Evolutionary conservation across 2,797 vertebrate species (phyloP), one percentile per base, ranked within the genome.

Genomic region (Menidia menidia): DNA sequence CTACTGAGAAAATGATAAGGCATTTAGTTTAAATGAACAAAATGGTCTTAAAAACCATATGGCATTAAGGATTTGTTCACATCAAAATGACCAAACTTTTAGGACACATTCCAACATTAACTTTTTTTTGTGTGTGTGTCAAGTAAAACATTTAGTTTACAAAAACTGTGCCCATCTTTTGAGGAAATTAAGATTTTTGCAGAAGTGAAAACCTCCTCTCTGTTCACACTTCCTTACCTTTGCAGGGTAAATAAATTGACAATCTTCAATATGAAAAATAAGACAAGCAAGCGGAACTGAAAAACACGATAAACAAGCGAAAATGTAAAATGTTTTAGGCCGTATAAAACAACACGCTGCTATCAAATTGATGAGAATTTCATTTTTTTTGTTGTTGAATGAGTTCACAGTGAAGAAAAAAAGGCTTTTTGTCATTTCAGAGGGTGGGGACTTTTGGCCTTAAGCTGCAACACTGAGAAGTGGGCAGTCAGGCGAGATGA

Each of bases 401-500:
- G 47, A 32, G 32, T 54, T 30, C 16, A 13, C 10, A 42, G 25
- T 18, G 32, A 58, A 19, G 5, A 60, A 19, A 25, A 71, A 68
- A 18, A 13, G 42, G 30, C 9, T 60, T 39, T 14, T 41, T 54
- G 44, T 71, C 45, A 42, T 19, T 4, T 25, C 11, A 66, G 55
- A 31, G 62, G n/a, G 59, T 50, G 31, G 14, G 69, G 39, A 61
- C 35, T 33, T 54, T 47, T 56, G 50, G 35, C 10, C 25, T 25
- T n/a, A 47, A 69, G 31, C 47, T 53, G 15, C 31, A 56, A 48
- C 8, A 35, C 13, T 33, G 58, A 73, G 54, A 42, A 19, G 18
- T 69, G 58, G 43, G 71, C 25, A 42, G 53, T 66, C 25, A 42
- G 50, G 51, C 65, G 62, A 52, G 32, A 73, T 32, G 18, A 25